Evolutionary conservation across 2,888 invertebrate species (phyloP), one percentile per base, ranked within the genome.

Genomic region (Eupithecia centaureata): DNA sequence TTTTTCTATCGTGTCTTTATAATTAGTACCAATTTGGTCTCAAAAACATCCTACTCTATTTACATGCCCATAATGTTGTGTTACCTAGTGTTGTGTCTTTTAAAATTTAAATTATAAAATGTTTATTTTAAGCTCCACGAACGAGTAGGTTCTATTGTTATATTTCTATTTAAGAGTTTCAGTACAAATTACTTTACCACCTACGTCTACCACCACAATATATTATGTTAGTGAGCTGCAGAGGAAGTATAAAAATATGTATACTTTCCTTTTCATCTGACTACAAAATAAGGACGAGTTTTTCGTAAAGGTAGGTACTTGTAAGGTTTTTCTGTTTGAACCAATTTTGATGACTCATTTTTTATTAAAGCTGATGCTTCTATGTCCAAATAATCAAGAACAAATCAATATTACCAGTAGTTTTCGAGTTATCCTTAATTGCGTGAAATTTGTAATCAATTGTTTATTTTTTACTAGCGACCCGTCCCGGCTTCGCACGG

Each of bases 131-230:
- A 30, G 18, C 32, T 22, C 18, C 3, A 1, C 5, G 10, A 57
- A 33, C 13, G 15, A 52, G 52, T 18, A 56, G 10, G 10, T 33
- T 30, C 57, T 22, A 57, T 57, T 57, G 57, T 57, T 33, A 57
- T 18, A 32, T 32, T 27, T 33, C 57, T 57, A 57, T 32, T 30
- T 57, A 12, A 22, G 32, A 12, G 5, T n/a, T 57, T 57, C 0
- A 13, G 57, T 22, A 33, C 30, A 22, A 22, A 30, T 30, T 56
- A 56, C 56, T 56, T 8, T 30, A 22, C 32, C 8, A 33, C 22
- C 4, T 57, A 57, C 30, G 1, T 13, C 57, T 32, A 57, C 32
- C 27, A 52, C 27, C 10, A 52, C 15, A 27, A 15, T 35, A 51
- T 32, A 13, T 30, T 32, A 13, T 30, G 57, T 57, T 12, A 10